phyloP scores from a whole-genome alignment of 2,797 vertebrate genomes.

The Falco rusticolus region DNA sequence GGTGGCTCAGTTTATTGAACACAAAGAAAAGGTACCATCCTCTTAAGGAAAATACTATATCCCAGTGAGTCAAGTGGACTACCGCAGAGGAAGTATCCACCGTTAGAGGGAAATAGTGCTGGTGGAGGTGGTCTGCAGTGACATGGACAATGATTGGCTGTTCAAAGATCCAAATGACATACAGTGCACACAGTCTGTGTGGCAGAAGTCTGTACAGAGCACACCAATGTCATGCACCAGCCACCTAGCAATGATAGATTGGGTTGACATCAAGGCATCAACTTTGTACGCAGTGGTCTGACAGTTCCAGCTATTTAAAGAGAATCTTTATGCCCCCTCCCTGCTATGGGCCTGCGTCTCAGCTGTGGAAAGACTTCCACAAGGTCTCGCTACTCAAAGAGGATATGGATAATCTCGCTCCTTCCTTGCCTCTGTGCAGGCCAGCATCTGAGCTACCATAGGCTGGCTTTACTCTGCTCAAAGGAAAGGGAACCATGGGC shows the following conservation, averaged over 20 bases:
- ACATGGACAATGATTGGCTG: background rate
- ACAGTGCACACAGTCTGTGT: background rate
- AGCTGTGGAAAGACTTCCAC: background rate
- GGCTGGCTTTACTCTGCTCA: background rate
- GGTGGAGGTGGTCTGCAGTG: background rate
- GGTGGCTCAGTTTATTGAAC: background rate
- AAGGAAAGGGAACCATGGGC: background rate
- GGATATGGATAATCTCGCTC: background rate
- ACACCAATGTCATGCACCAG: accelerated
- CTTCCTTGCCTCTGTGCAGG: background rate
- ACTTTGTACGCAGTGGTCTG: background rate
- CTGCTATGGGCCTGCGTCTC: background rate
- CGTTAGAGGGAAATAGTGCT: background rate
- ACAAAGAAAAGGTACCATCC: background rate
- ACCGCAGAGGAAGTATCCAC: background rate
- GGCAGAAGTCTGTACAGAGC: background rate
- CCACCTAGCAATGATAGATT: background rate
- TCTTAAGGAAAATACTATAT: background rate
- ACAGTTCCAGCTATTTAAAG: background rate
- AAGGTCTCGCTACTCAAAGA: background rate
- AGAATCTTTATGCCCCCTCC: background rate
- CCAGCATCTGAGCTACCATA: background rate
- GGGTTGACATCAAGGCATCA: background rate
- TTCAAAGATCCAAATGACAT: background rate
- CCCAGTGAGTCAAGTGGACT: background rate